phyloP scores from a whole-genome alignment of 2,113 vertebrate species.

The Planiliza haematocheilus region DNA sequence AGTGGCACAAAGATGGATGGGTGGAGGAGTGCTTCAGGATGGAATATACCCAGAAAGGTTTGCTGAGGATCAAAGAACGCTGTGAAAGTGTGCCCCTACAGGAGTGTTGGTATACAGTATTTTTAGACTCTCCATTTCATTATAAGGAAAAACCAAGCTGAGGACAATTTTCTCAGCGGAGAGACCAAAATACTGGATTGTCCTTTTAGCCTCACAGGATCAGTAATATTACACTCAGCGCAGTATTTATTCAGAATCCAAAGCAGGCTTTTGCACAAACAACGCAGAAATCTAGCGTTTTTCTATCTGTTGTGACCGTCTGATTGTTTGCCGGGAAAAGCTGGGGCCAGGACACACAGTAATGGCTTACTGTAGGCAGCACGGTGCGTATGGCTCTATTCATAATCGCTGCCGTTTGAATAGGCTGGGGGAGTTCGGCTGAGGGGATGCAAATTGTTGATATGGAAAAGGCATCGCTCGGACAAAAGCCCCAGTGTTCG shows the following conservation, averaged over 20 bases:
- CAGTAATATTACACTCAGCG: neutral
- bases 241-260: neutral
- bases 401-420: conserved; percentile 70
- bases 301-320: conserved; percentile 43
- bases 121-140: conserved; percentile 26
- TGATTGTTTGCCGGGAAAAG: conserved; percentile 52
- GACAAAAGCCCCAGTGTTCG: conserved; percentile 72
- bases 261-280: neutral
- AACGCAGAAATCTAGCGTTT: conserved; percentile 23
- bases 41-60: conserved; percentile 20
- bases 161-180: neutral
- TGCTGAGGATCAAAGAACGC: conserved; percentile 29
- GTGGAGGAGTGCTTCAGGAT: conserved; percentile 21
- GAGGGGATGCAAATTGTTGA: conserved; percentile 74
- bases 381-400: conserved; percentile 55
- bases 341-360: conserved; percentile 36
- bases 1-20: conserved; percentile 7
- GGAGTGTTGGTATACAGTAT: neutral
- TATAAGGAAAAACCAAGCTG: conserved; percentile 19
- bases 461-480: conserved; percentile 62
- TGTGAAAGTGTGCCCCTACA: conserved; percentile 32
- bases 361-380: conserved; percentile 70
- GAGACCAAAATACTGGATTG: neutral
- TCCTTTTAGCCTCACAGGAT: neutral
- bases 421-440: conserved; percentile 65